Base-by-base conservation (phyloP, 2,797 vertebrate species). In the Parauchenoglanis punctatus region DNA sequence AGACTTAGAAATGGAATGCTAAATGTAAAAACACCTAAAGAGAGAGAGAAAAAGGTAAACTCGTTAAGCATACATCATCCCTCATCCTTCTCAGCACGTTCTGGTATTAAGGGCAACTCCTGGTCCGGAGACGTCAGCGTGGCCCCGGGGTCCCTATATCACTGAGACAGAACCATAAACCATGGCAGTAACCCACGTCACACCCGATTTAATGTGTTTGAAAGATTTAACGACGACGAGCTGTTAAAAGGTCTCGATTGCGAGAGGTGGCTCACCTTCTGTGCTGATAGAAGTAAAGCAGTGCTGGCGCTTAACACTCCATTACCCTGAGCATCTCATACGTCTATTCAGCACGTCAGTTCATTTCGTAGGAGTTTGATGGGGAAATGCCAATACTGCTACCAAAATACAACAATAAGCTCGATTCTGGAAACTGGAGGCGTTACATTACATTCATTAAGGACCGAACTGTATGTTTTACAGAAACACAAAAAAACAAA, bases 141-240 rank as follows among this genome's bases (percentile, higher is more conserved):
- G 31, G 58, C 52, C 25, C 61, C 6, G 61, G 67, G 59, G 44
- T 82, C 59, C 61, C 59, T 82, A 49, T 49, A 67, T 82, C 81
- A 82, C 81, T 67, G 61, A 65, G 81, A 82, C 61, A 82, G 25
- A 28, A 49, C 44, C 25, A 20, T 67, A 82, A 82, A 82, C 25
- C 18, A 82, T 1, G 17, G 81, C 81, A 82, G 59, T 82, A 82
- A 67, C 81, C 61, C 61, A 52, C 2, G 78, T 67, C 81, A 65
- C 44, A 82, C 44, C 59, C 44, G 81, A 82, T 82, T 81, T 65
- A 82, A 82, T 11, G 80, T 52, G 81, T 65, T 65, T 67, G 81
- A 82, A 65, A 65, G 59, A 82, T 82, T 82, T 65, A 82, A 82
- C 28, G 61, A 82, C 61, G 18, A 31, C 15, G 44, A 67, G 81